Base-by-base conservation (phyloP, 2,797 vertebrate genomes). In the Columba guinea region DNA sequence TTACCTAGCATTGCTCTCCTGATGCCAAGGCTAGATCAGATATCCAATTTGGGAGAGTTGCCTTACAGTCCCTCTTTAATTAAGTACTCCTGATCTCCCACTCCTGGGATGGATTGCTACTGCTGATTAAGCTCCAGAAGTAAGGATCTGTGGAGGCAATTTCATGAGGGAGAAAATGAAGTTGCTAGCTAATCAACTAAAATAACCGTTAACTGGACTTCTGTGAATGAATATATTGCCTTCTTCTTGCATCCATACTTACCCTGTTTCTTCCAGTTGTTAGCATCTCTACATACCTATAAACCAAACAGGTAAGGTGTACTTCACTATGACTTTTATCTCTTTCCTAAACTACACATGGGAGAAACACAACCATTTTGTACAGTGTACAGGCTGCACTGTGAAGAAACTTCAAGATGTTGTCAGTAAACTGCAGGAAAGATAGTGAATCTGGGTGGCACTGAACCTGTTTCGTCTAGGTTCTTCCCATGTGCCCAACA, bases 41-140 rank as follows among this genome's bases (percentile, higher is more conserved):
- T 95, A 96, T 90, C 89, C 96, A 96, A 93, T 96, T 96, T 95
- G 96, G 96, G 97, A 96, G 96, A 96, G 93, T 51, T 96, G 93
- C 92, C 95, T 94, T 96, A 92, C 84, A 96, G 95, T 96, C 96
- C 95, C 96, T 96, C 95, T 96, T 97, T 97, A 97, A 97, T 97
- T 97, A 97, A 97, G 94, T 86, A 96, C 87, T 96, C 94, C 90
- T 93, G 91, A 95, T 97, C 94, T 96, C 92, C 93, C 78, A 95
- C 94, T 96, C 94, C 85, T 84, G 93, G 96, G 95, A 97, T 94
- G 95, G 91, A 95, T 96, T 93, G 92, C 92, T 96, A 89, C 80
- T 96, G 89, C 96, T 96, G 96, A 97, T 97, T 97, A 96, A 97
- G 89, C 94, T 96, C 95, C 90, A 96, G 91, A 97, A 96, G 90